Conservation (phyloP, 2,888 invertebrate genomes). For the Neoaliturus tenellus region DNA sequence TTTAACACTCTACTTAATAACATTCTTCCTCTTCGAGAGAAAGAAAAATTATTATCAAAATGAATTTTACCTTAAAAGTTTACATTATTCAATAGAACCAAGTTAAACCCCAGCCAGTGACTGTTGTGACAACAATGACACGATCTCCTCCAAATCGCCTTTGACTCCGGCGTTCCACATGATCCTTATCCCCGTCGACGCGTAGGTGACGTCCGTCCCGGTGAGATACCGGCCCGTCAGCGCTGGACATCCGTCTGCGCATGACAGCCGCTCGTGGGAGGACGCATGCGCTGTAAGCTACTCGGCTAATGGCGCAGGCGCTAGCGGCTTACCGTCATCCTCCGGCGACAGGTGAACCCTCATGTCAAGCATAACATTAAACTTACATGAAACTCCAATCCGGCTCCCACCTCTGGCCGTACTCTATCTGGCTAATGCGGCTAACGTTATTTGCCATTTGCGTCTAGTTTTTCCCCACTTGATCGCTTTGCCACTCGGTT, state of each 20-base stretch:
- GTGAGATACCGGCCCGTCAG: conserved; percentile 16
- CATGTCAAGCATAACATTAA: conserved; percentile 9
- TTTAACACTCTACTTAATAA: too few species aligned
- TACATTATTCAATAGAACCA: too few species aligned
- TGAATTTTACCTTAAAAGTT: too few species aligned
- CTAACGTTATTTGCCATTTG: background rate
- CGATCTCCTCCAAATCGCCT: too few species aligned
- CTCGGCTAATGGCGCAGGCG: conserved; percentile 6
- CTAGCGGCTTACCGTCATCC: conserved; percentile 24
- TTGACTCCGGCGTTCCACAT: too few species aligned
- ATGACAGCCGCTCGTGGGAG: background rate
- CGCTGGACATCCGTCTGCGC: background rate
- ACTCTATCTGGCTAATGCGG: background rate
- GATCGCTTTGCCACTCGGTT: background rate
- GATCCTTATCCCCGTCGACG: background rate
- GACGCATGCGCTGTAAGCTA: conserved; percentile 25
- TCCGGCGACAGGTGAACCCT: background rate
- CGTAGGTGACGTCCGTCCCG: background rate
- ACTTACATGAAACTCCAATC: conserved; percentile 15
- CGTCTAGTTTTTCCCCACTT: background rate
- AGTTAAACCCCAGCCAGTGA: too few species aligned
- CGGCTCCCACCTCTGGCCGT: background rate
- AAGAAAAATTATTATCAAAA: too few species aligned
- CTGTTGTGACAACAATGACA: too few species aligned
- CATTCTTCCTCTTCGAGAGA: too few species aligned